These are phyloP conservation scores for Onychomys leucogaster DNA, from an alignment of 2,797 vertebrate species.

Conservation along the genomic window DNA sequence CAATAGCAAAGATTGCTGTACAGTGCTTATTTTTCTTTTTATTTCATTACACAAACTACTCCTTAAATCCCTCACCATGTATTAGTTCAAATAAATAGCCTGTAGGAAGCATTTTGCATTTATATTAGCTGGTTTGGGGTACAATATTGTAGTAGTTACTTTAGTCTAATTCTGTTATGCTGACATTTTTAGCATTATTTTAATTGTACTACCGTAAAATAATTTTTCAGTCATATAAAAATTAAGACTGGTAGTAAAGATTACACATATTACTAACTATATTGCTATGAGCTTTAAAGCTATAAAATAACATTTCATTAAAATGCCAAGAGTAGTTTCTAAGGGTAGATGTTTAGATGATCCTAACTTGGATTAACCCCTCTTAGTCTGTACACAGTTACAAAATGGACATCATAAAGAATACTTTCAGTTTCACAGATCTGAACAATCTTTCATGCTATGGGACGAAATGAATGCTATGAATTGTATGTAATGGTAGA, in stretches of 20 bases:
- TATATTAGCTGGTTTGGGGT: constrained; percentile 83
- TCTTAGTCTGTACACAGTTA: constrained; percentile 69
- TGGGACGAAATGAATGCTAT: not conserved
- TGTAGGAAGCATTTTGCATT: constrained; percentile 81
- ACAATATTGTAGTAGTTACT: constrained; percentile 80
- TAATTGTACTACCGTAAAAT: constrained; percentile 84
- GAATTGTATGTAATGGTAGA: not conserved
- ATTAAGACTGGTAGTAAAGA: constrained; percentile 82
- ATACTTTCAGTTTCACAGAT: constrained; percentile 51
- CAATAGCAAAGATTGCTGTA: constrained; percentile 80
- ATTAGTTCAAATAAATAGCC: constrained; percentile 83
- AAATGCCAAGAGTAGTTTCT: constrained; percentile 74
- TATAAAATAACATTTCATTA: constrained; percentile 84
- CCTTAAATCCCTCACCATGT: constrained; percentile 83
- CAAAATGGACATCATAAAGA: constrained; percentile 58
- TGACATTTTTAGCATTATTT: constrained; percentile 83
- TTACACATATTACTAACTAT: constrained; percentile 83
- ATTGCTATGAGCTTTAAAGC: constrained; percentile 77
- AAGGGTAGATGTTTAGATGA: constrained; percentile 67
- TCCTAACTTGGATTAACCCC: constrained; percentile 66
- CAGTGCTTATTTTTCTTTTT: constrained; percentile 77
- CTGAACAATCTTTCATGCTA: constrained; percentile 9
- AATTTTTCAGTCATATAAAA: constrained; percentile 82
- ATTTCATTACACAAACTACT: constrained; percentile 82
- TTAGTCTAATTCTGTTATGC: constrained; percentile 82